These are phyloP conservation scores for Pangasius sanitwongsei DNA, from an alignment of 2,797 vertebrate species.

Conservation along the genomic window DNA sequence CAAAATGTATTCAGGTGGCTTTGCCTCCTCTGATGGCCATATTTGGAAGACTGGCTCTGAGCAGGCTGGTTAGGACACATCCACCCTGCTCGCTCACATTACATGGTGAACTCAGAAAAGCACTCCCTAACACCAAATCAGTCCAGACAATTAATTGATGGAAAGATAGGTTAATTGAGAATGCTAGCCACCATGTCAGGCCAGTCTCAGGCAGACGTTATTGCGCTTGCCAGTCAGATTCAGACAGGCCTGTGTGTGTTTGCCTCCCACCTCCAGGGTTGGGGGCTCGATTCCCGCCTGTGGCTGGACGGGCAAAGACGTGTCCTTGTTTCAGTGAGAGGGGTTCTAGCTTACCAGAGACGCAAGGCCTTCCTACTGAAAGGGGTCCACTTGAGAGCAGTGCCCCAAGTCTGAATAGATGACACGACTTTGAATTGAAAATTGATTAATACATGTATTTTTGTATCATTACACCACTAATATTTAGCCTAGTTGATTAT, in stretches of 20 bases:
- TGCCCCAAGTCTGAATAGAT: background rate
- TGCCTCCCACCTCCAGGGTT: no score
- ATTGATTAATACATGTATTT: background rate
- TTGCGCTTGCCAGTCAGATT: background rate
- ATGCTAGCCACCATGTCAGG: background rate
- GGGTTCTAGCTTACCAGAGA: background rate
- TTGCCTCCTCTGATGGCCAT: background rate
- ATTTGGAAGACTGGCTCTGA: background rate
- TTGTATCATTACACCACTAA: background rate
- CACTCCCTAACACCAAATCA: background rate
- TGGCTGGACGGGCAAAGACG: background rate
- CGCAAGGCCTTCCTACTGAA: background rate
- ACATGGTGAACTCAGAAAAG: background rate
- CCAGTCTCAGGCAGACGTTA: background rate
- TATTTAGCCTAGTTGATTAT: no score
- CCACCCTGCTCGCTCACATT: background rate
- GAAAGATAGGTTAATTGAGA: background rate
- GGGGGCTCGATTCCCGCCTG: background rate
- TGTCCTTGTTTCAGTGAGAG: background rate
- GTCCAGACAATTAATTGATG: background rate
- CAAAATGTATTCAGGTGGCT: background rate
- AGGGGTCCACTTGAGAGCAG: no score
- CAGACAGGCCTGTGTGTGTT: background rate
- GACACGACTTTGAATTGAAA: background rate
- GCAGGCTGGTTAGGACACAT: background rate